A percentile compares a stretch with the other conserved stretches of the same genome.
Conservation (phyloP, 2,888 invertebrate genomes). For the Meandrusa payeni region DNA sequence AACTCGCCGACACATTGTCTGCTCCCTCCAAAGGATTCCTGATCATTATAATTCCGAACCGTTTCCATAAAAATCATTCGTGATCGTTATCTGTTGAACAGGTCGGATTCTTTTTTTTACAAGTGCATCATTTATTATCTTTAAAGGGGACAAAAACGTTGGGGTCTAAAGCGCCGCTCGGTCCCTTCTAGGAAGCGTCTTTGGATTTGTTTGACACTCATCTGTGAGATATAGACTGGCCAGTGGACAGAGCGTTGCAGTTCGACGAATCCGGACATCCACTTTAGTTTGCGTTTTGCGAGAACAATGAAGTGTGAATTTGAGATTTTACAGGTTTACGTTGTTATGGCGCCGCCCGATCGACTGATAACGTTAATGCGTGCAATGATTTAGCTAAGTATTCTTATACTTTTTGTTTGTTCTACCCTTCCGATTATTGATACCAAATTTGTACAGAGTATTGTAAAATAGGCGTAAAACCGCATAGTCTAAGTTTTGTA, state of each 20-base stretch:
- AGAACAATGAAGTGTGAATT: constrained; percentile 68
- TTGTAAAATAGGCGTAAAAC: too few relatives aligned
- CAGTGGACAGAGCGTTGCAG: constrained; percentile 49
- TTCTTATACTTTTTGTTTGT: neutral
- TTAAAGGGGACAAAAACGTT: constrained; percentile 69
- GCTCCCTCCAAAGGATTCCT: constrained; percentile 74
- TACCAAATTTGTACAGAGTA: too few relatives aligned
- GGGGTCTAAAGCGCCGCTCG: constrained; percentile 74
- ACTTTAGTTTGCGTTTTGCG: constrained; percentile 40
- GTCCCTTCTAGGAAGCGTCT: constrained; percentile 73
- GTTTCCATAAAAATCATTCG: constrained; percentile 79
- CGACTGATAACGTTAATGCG: constrained; percentile 26
- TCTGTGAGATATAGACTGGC: constrained; percentile 71
- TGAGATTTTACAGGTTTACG: constrained; percentile 46
- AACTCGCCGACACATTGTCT: constrained; percentile 76
- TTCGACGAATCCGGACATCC: constrained; percentile 56
- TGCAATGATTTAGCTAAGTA: neutral
- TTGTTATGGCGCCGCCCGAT: constrained; percentile 42
- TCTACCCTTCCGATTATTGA: too few relatives aligned
- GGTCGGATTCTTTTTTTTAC: constrained; percentile 71
- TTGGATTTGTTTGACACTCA: constrained; percentile 76
- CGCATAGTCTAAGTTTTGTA: too few relatives aligned
- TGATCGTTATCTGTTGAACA: constrained; percentile 76
- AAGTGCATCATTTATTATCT: constrained; percentile 79
- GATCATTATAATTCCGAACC: constrained; percentile 76